Evolutionary conservation across 2,888 invertebrate species (phyloP), one percentile per base, ranked within the genome.

Genomic region (Amphipoea oculea): DNA sequence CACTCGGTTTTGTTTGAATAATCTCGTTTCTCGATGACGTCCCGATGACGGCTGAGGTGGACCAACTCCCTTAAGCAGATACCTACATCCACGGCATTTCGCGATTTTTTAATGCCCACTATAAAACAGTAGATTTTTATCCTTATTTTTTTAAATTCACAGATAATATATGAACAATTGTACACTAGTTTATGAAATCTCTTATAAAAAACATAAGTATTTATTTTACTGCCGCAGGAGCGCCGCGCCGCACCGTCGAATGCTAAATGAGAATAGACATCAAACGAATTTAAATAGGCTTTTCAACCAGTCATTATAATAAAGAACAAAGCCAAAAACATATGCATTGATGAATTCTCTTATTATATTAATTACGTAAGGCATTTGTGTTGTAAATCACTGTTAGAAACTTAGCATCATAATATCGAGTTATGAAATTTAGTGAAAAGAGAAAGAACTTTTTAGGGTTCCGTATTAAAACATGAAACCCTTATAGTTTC

Each of bases 301-400:
- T 45, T 66, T 29, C 14, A 60, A 54, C n/a, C 36, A 60, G 12
- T 48, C 23, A 17, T 62, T 42, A 36, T 40, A 0, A n/a, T 40
- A 29, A 23, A 51, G 23, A 67, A 85, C 85, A 83, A 85, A 85
- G 74, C 70, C 40, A 66, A 54, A 14, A 57, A 80, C 74, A 65
- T n/a, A 68, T 9, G 48, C 45, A 85, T 85, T 85, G 85, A 67
- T 57, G 7, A 7, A 48, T 57, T 40, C 29, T 66, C 20, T 45
- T 57, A 70, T 20, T 51, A 29, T 20, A 57, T n/a, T 36, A n/a
- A 40, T 48, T 36, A 81, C 73, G 42, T 70, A 45, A 66, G 3
- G 2, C 20, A 67, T 42, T 14, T 60, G n/a, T 69, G 20, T 11
- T 62, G 29, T 17, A 29, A 62, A 29, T 45, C 1, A 14, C 17